phyloP scores from a whole-genome alignment of 2,888 invertebrate genomes.

The Cotesia congregata region DNA sequence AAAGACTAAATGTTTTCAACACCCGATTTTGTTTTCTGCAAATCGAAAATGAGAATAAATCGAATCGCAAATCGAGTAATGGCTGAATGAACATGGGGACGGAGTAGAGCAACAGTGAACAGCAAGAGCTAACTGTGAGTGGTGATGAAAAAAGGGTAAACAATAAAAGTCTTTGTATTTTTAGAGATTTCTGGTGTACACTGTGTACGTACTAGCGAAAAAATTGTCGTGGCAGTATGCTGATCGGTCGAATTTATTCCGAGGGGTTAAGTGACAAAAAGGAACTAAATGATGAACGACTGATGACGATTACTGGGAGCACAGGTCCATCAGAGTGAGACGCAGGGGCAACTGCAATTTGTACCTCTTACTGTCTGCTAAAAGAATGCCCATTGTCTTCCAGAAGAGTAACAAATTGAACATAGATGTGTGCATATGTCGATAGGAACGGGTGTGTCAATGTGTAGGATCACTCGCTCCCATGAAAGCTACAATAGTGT shows the following conservation, averaged over 20 bases:
- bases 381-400: slow-evolving; percentile 70
- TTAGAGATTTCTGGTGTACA: slow-evolving; percentile 61
- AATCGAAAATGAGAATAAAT: slow-evolving; percentile 32
- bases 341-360: slow-evolving; percentile 67
- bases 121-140: neutral
- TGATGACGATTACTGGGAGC: slow-evolving; percentile 8
- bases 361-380: slow-evolving; percentile 70
- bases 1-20: no score
- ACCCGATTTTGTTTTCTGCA: neutral
- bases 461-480: slow-evolving; percentile 46
- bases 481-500: slow-evolving; percentile 59
- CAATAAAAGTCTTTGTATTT: slow-evolving; percentile 68
- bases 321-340: slow-evolving; percentile 38
- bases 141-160: slow-evolving; percentile 64
- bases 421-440: slow-evolving; percentile 29
- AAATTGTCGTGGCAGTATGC: slow-evolving; percentile 44
- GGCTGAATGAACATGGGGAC: slow-evolving; percentile 34
- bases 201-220: slow-evolving; percentile 38
- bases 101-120: slow-evolving; percentile 5
- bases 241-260: slow-evolving; percentile 44
- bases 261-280: slow-evolving; percentile 5
- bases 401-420: slow-evolving; percentile 69
- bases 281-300: slow-evolving; percentile 1
- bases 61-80: slow-evolving; percentile 34
- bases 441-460: neutral